Evolutionary conservation across 2,888 invertebrate genomes (phyloP).

Genomic region (Kryphioiulus occultus): DNA sequence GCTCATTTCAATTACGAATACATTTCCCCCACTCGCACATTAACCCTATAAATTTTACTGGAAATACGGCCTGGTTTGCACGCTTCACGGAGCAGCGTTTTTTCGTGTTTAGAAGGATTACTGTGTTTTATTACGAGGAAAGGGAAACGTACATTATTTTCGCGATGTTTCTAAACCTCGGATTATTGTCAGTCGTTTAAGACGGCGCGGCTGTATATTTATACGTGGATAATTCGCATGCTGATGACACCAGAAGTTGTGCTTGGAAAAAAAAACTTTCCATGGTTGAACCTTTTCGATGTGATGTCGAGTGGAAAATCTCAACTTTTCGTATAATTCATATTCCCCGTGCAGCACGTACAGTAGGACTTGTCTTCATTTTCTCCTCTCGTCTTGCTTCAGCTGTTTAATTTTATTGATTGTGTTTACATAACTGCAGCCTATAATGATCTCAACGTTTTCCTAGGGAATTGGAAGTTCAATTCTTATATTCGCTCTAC

Average conservation of each 20-base stretch:
- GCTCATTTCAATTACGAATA: neutral
- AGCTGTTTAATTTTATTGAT: conserved; percentile 30
- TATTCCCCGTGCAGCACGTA: neutral
- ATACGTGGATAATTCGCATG: conserved; percentile 15
- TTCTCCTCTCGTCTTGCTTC: neutral
- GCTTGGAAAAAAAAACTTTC: neutral
- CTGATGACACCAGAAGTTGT: conserved; percentile 2
- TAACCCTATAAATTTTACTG: neutral
- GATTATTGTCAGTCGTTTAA: conserved; percentile 29
- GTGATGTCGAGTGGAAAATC: neutral
- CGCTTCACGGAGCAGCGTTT: neutral
- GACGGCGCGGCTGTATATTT: neutral
- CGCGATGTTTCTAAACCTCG: conserved; percentile 1
- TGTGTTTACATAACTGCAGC: conserved; percentile 29
- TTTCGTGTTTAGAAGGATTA: conserved; percentile 25
- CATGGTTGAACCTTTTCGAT: neutral
- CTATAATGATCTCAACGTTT: conserved; percentile 6
- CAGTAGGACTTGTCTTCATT: neutral
- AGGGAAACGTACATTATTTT: neutral
- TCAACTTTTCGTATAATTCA: conserved; percentile 25
- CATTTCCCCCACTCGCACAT: neutral
- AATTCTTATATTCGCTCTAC: neutral
- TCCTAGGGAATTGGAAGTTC: neutral
- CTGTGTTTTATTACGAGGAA: neutral
- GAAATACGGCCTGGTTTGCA: conserved; percentile 10